Evolutionary conservation across 2,113 vertebrate species (phyloP).

Genomic region (Lathamus discolor): DNA sequence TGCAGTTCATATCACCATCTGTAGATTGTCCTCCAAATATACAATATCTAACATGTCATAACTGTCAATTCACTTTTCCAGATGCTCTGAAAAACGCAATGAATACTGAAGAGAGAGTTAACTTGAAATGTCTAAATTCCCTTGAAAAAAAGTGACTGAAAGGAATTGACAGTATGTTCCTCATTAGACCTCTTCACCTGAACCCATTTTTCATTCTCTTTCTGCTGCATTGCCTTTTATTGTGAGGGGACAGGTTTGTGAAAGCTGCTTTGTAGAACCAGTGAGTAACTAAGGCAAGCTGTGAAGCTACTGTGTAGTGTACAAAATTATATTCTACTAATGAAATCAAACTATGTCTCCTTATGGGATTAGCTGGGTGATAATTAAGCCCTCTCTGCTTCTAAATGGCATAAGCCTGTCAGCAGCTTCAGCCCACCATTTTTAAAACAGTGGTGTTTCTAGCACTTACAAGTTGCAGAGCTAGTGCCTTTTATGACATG

Average conservation of each 20-base stretch:
- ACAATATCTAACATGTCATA: background rate
- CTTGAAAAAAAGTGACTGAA: background rate
- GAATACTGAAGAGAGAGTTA: background rate
- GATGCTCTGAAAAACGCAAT: background rate
- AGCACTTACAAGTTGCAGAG: background rate
- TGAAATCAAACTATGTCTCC: constrained; percentile 36
- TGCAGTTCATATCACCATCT: background rate
- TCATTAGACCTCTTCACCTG: constrained; percentile 28
- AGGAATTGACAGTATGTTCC: background rate
- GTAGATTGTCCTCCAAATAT: background rate
- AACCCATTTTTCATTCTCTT: constrained; percentile 11
- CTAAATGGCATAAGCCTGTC: background rate
- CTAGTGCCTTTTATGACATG: background rate
- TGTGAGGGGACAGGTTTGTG: background rate
- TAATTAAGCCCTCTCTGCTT: constrained; percentile 23
- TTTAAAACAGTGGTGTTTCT: background rate
- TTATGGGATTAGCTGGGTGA: constrained; percentile 10
- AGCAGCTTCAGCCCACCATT: background rate
- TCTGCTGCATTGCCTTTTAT: background rate
- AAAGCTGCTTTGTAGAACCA: background rate
- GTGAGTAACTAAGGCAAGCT: constrained; percentile 36
- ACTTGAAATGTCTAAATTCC: constrained; percentile 4
- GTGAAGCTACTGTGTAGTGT: constrained; percentile 43
- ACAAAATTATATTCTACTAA: constrained; percentile 48
- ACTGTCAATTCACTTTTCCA: background rate